Evolutionary conservation across 1,140 invertebrate genomes (phyloP), one percentile per base, ranked within the genome.

Genomic region (Tetramorium parvispinum): DNA sequence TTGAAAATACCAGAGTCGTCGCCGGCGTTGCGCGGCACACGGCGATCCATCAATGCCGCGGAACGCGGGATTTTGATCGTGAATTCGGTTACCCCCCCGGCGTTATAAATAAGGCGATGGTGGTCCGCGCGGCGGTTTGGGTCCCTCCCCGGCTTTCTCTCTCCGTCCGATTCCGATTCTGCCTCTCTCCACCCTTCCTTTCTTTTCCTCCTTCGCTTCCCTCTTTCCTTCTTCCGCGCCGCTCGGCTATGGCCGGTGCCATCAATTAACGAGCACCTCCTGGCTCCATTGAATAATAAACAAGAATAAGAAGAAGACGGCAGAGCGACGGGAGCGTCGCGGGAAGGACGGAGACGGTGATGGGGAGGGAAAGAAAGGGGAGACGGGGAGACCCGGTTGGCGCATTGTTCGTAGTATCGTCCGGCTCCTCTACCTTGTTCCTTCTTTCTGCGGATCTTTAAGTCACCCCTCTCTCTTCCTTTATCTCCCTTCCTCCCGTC

Each of bases 221-320:
- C 53, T 61, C 65, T 65, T 61, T 27, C 57, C 46, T 57, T 82
- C 63, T 59, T 76, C 81, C 32, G 59, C 68, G 13, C 79, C 68
- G 87, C 57, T 88, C 87, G 86, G 85, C 86, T 81, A 59, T 82
- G 86, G 92, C 86, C 92, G 87, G 91, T 94, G 91, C 93, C 93
- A 94, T 94, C 94, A 93, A 94, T 94, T 94, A 94, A 94, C 93
- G 93, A 94, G 93, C 93, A 94, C 93, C 93, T 91, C 88, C 89
- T 92, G 91, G 90, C 40, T 87, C 92, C 91, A 94, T 94, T 94
- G 93, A 94, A 94, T 94, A 94, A 94, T 94, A 94, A 94, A 94
- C 92, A 94, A 94, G 93, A 93, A 93, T 92, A 91, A 91, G 87
- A 92, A 66, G 46, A 71, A 89, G 73, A 16, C 21, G n/a, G 57